Conservation (phyloP, 2,888 invertebrate species). For the Leptinotarsa haldemani region DNA sequence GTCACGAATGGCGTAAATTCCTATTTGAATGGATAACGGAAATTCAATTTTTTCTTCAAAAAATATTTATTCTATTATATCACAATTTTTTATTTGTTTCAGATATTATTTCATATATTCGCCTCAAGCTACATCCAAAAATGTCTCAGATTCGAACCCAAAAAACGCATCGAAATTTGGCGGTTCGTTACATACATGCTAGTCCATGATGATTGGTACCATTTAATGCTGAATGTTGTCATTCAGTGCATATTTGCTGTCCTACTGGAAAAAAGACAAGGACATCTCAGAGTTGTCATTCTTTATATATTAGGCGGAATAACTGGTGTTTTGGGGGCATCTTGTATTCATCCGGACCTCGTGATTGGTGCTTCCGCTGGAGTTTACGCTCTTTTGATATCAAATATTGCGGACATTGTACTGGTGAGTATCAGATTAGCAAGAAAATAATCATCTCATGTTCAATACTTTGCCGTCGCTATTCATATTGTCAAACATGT, state of each 20-base stretch:
- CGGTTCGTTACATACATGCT: slow-evolving; percentile 83
- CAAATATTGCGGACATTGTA: slow-evolving; percentile 86
- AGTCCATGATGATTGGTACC: slow-evolving; percentile 81
- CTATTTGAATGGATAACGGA: too few relatives aligned
- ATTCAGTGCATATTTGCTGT: slow-evolving; percentile 73
- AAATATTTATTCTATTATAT: not conserved
- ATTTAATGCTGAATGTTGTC: slow-evolving; percentile 81
- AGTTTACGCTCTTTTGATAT: slow-evolving; percentile 87
- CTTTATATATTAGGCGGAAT: slow-evolving; percentile 83
- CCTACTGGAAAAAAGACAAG: slow-evolving; percentile 78
- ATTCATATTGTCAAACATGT: not conserved
- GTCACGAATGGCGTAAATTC: too few relatives aligned
- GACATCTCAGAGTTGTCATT: slow-evolving; percentile 75
- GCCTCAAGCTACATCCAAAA: slow-evolving; percentile 46
- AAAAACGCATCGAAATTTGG: slow-evolving; percentile 79
- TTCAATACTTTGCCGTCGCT: not conserved
- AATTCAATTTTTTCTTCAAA: too few relatives aligned
- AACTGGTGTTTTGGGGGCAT: slow-evolving; percentile 81
- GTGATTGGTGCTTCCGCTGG: slow-evolving; percentile 92
- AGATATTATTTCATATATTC: slow-evolving; percentile 53
- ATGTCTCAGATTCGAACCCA: slow-evolving; percentile 72
- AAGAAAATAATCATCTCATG: not conserved
- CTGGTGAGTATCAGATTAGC: slow-evolving; percentile 67
- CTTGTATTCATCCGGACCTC: slow-evolving; percentile 80
- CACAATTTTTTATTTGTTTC: slow-evolving; percentile 25